Evolutionary conservation across 2,113 vertebrate species (phyloP).

Genomic region (Marmota flaviventris): DNA sequence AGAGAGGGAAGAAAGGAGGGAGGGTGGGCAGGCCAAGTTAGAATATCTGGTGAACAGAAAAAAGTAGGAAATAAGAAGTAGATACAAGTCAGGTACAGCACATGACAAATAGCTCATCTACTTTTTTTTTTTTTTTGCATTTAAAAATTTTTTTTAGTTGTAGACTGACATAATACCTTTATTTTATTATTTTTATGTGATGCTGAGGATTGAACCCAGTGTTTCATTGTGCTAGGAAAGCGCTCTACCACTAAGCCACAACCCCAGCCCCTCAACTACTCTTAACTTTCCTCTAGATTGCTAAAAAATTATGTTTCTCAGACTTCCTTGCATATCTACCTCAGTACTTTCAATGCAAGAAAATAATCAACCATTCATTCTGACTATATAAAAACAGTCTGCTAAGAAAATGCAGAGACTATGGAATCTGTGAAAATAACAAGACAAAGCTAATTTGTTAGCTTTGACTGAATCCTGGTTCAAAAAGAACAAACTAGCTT

Average conservation of each 20-base stretch:
- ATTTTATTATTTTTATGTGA: too few relatives aligned
- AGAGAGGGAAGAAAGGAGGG: too few relatives aligned
- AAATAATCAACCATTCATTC: slow-evolving; percentile 50
- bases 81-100: not conserved
- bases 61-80: slow-evolving; percentile 7
- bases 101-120: slow-evolving; percentile 31
- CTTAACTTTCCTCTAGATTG: slow-evolving; percentile 10
- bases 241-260: too few relatives aligned
- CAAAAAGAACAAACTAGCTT: not conserved
- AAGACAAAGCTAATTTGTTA: not conserved
- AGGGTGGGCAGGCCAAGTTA: not conserved
- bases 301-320: not conserved
- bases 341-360: slow-evolving; percentile 26
- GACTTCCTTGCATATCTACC: slow-evolving; percentile 14
- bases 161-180: too few relatives aligned
- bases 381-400: slow-evolving; percentile 4
- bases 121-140: not conserved
- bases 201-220: too few relatives aligned
- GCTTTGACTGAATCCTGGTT: not conserved
- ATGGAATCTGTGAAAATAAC: slow-evolving; percentile 17
- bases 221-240: too few relatives aligned
- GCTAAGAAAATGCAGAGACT: slow-evolving; percentile 56
- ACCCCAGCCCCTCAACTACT: not conserved
- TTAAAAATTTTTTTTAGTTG: too few relatives aligned
- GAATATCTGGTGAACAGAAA: slow-evolving; percentile 4